phyloP scores from a whole-genome alignment of 1,140 invertebrate genomes.

The Antheraea mylitta region DNA sequence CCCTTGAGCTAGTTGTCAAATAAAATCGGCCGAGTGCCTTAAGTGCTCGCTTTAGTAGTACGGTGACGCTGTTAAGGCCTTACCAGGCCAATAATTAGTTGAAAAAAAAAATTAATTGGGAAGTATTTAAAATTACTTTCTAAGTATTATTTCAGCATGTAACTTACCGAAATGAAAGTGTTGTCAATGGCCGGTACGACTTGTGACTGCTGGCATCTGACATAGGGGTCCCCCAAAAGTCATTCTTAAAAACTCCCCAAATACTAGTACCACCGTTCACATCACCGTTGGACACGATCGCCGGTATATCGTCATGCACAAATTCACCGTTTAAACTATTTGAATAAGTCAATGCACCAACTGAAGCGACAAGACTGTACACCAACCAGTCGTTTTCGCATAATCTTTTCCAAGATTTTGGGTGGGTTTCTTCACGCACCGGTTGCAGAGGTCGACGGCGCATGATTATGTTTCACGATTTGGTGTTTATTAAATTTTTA shows the following conservation, averaged over 20 bases:
- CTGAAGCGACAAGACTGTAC: slow-evolving; percentile 82
- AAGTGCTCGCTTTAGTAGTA: too few relatives aligned
- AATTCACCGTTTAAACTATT: slow-evolving; percentile 93
- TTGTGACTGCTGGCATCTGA: slow-evolving; percentile 90
- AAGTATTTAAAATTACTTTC: too few relatives aligned
- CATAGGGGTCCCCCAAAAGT: slow-evolving; percentile 97
- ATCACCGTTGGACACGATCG: slow-evolving; percentile 91
- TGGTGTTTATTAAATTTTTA: slow-evolving; percentile 16
- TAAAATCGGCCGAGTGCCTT: too few relatives aligned
- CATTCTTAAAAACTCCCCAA: slow-evolving; percentile 86
- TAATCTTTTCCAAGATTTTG: slow-evolving; percentile 49
- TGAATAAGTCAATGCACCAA: slow-evolving; percentile 86
- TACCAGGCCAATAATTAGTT: too few relatives aligned
- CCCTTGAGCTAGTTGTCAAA: too few relatives aligned
- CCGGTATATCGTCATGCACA: slow-evolving; percentile 95
- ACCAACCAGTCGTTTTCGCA: slow-evolving; percentile 62
- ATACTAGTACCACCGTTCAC: slow-evolving; percentile 85
- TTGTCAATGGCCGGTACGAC: slow-evolving; percentile 90
- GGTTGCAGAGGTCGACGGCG: slow-evolving; percentile 63
- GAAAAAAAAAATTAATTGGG: too few relatives aligned
- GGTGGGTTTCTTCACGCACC: slow-evolving; percentile 61
- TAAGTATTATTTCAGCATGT: too few relatives aligned
- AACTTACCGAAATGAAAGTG: slow-evolving; percentile 90
- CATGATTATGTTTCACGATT: slow-evolving; percentile 41
- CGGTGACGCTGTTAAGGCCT: too few relatives aligned